Evolutionary conservation across 2,888 invertebrate genomes (phyloP), one percentile per base, ranked within the genome.

Genomic region (Petrophora chlorosata): DNA sequence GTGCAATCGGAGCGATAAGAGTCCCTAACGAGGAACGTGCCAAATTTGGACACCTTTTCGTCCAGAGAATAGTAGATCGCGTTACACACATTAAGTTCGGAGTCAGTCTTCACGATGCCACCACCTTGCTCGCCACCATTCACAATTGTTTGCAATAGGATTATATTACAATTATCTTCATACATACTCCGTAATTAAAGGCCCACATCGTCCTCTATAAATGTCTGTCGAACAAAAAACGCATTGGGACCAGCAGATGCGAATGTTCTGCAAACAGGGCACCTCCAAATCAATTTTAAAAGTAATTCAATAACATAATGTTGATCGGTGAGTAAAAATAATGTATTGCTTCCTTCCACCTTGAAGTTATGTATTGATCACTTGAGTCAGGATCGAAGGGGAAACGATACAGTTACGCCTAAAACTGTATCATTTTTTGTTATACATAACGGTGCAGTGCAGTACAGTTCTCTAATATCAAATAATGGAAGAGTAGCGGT

Each of bases 281-380:
- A 54, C 50, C 56, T 52, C 67, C 70, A 75, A 83, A 84, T 85
- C 81, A 85, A 82, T 83, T 81, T 85, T 72, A 75, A 83, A 80
- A 87, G 89, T 88, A 88, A 89, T 89, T 86, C 88, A 87, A 89
- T 90, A 90, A 89, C 89, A 83, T 86, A 87, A 88, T 84, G 85
- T 82, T 73, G 82, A 88, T 85, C 79, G 78, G 67, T 63, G 66
- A 73, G 76, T 80, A 82, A 82, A 81, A 74, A 76, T 84, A 85
- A 89, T 83, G 77, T 86, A 88, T 90, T 83, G 83, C 89, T 90
- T 90, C 89, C 89, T 89, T 82, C 80, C 89, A 90, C 88, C 88
- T 88, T 88, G 77, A 72, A 78, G 35, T 45, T 67, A 5, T 69
- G 59, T 54, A 67, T 65, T 56, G 68, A 64, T 67, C 67, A 62